Percentiles rank a stretch among this genome's conserved stretches.
phyloP scores from a whole-genome alignment of 1,140 invertebrate genomes.

The Aphelinus certus region DNA sequence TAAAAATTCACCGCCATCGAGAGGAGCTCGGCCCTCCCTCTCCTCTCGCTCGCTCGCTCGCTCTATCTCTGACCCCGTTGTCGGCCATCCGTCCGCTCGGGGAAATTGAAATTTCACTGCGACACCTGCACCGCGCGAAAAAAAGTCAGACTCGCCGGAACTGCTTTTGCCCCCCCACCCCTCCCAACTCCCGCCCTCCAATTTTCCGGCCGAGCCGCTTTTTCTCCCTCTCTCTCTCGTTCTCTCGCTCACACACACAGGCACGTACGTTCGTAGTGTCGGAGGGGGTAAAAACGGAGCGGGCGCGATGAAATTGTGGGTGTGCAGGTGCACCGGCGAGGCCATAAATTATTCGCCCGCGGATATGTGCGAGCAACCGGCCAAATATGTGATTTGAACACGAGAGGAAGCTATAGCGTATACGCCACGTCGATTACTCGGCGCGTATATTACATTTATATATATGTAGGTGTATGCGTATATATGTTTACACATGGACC shows the following conservation, averaged over 20 bases:
- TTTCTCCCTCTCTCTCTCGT: not conserved
- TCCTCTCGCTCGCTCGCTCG: not conserved
- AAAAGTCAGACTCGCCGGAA: slow-evolving; percentile 16
- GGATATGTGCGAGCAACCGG: not conserved
- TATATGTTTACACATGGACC: too few species aligned
- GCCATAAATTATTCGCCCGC: slow-evolving; percentile 32
- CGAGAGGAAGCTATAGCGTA: slow-evolving; percentile 3
- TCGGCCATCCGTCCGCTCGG: slow-evolving; percentile 37
- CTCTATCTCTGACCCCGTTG: not conserved
- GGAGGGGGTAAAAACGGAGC: not conserved
- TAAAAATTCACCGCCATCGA: not conserved
- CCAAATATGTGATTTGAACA: slow-evolving; percentile 29
- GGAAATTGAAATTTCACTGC: slow-evolving; percentile 52
- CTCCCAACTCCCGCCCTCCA: slow-evolving; percentile 4
- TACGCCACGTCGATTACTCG: too few species aligned
- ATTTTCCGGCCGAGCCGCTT: slow-evolving; percentile 15
- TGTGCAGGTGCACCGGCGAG: slow-evolving; percentile 26
- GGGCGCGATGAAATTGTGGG: slow-evolving; percentile 17
- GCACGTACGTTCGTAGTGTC: too few species aligned
- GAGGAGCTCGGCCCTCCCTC: not conserved
- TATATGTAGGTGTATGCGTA: too few species aligned
- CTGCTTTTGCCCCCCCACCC: slow-evolving; percentile 14
- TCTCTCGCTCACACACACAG: not conserved
- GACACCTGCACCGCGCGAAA: slow-evolving; percentile 32
- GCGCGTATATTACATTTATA: too few species aligned